Evolutionary conservation across 2,797 vertebrate species (phyloP).

Genomic region (Gorsachius magnificus): DNA sequence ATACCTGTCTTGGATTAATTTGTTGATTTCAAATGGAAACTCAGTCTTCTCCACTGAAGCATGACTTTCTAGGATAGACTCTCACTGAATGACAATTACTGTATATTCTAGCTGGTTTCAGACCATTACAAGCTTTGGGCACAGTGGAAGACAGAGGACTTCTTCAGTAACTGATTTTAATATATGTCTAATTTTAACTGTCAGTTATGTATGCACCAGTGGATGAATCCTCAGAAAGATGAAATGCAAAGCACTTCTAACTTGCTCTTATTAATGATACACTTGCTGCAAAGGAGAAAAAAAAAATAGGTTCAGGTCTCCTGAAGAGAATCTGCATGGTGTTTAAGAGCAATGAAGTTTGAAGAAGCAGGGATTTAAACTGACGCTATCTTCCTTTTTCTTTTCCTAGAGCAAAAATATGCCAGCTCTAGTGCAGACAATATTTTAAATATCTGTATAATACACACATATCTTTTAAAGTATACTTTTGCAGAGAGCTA

Average conservation of each 20-base stretch:
- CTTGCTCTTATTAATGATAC: constrained; percentile 85
- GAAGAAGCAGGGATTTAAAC: constrained; percentile 41
- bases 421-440: neutral
- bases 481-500: neutral
- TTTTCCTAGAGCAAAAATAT: neutral
- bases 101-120: constrained; percentile 84
- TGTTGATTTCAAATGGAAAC: constrained; percentile 97
- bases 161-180: constrained; percentile 87
- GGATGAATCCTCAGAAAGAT: constrained; percentile 79
- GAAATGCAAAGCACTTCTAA: constrained; percentile 83
- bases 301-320: constrained; percentile 45
- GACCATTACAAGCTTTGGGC: constrained; percentile 82
- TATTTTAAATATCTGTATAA: neutral
- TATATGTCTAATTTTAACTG: constrained; percentile 86
- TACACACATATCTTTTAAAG: neutral
- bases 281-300: constrained; percentile 73
- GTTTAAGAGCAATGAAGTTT: constrained; percentile 54
- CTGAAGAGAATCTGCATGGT: constrained; percentile 56
- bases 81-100: constrained; percentile 92
- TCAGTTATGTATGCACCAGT: constrained; percentile 83
- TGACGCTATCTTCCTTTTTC: neutral
- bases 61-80: constrained; percentile 90
- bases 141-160: constrained; percentile 83
- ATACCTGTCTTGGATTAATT: constrained; percentile 91
- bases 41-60: constrained; percentile 92